Percentiles rank a stretch among this genome's conserved stretches.
phyloP scores from a whole-genome alignment of 2,888 invertebrate genomes.

The Philopedon plagiatum region DNA sequence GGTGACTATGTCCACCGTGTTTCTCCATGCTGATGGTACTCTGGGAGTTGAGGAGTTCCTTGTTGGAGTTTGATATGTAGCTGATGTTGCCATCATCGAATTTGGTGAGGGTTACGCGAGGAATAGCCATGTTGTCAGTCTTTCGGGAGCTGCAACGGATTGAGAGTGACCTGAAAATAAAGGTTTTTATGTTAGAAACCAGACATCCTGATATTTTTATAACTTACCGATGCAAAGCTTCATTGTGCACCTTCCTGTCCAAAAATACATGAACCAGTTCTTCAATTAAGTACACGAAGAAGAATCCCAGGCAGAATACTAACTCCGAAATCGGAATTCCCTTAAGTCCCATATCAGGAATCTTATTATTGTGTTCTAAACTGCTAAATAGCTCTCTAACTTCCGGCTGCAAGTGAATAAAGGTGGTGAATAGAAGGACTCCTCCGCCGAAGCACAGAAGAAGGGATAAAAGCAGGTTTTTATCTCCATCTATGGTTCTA shows the following conservation, averaged over 20 bases:
- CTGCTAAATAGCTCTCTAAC: conserved; percentile 73
- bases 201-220: neutral
- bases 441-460: conserved; percentile 78
- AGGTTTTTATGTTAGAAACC: no score
- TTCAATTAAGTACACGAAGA: conserved; percentile 76
- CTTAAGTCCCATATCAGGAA: conserved; percentile 68
- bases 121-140: conserved; percentile 63
- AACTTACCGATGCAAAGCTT: conserved; percentile 52
- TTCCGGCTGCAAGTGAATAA: conserved; percentile 77
- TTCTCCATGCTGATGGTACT: conserved; percentile 59
- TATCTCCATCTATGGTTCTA: conserved; percentile 63
- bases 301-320: conserved; percentile 76
- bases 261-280: conserved; percentile 74
- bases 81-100: conserved; percentile 64
- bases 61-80: conserved; percentile 64
- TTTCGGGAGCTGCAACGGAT: conserved; percentile 70
- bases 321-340: conserved; percentile 72
- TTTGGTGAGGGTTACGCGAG: conserved; percentile 64
- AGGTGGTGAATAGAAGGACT: conserved; percentile 76
- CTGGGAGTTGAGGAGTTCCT: conserved; percentile 63
- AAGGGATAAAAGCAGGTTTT: conserved; percentile 72
- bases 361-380: conserved; percentile 67
- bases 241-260: conserved; percentile 67
- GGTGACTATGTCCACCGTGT: conserved; percentile 50
- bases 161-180: conserved; percentile 69